These are phyloP conservation scores for Listrodromus nycthemerus DNA, from an alignment of 2,888 invertebrate species.

Conservation along the genomic window DNA sequence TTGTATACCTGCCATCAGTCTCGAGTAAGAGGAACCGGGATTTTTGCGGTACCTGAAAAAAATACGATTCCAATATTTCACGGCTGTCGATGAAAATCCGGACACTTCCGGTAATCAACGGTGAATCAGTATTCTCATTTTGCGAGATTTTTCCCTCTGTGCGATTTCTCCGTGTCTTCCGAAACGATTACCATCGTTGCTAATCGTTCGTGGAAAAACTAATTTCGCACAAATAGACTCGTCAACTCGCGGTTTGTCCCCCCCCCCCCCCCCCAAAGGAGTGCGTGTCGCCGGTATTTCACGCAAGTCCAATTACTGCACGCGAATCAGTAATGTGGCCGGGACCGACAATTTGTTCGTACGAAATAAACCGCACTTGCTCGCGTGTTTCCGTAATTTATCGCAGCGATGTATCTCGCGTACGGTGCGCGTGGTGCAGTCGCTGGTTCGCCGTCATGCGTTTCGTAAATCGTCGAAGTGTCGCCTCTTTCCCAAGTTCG, in stretches of 20 bases:
- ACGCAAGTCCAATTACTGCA: slow-evolving; percentile 68
- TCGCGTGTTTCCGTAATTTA: slow-evolving; percentile 69
- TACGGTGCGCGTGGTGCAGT: slow-evolving; percentile 4
- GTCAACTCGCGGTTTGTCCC: slow-evolving; percentile 56
- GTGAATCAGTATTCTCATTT: not conserved
- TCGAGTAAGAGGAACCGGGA: not conserved
- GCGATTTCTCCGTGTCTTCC: not conserved
- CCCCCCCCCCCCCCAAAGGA: not conserved
- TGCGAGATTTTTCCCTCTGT: not conserved
- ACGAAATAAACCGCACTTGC: slow-evolving; percentile 48
- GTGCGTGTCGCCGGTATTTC: slow-evolving; percentile 68
- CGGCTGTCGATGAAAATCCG: slow-evolving; percentile 2
- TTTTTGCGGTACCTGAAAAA: slow-evolving; percentile 12
- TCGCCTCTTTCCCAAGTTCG: slow-evolving; percentile 17
- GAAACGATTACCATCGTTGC: not conserved
- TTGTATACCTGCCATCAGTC: slow-evolving; percentile 24
- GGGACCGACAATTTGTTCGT: slow-evolving; percentile 69
- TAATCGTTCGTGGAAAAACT: slow-evolving; percentile 18
- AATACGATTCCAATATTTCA: not conserved
- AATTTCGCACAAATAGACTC: slow-evolving; percentile 62
- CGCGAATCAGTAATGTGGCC: slow-evolving; percentile 66
- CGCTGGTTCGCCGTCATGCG: not conserved
- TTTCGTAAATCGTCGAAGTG: slow-evolving; percentile 16
- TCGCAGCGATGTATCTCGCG: slow-evolving; percentile 43
- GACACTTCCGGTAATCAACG: slow-evolving; percentile 1